Base-by-base conservation (phyloP, 2,113 vertebrate genomes). In the Cebus imitator region DNA sequence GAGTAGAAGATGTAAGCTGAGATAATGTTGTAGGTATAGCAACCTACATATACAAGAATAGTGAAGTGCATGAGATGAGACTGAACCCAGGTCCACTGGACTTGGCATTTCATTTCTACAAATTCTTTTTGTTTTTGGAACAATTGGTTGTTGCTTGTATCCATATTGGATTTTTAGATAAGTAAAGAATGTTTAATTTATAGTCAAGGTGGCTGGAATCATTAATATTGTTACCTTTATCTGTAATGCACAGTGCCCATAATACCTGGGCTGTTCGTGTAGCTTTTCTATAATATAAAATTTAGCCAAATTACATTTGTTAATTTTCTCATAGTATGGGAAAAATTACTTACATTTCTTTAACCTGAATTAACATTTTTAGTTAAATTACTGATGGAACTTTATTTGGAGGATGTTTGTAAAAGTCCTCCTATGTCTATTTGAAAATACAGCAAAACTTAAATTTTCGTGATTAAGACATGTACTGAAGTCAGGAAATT, bases 181-280 rank as follows among this genome's bases (percentile, higher is more conserved):
- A 78, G 4, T 72, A 79, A 86, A 85, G 57, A 90, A 21, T 90
- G 45, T 79, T 87, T 90, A 55, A 94, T 68, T 76, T 90, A 73
- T 83, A 18, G 37, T 90, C 48, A 78, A 61, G 61, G 45, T 93
- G n/a, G 16, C 61, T 37, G 61, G 27, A 93, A 70, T 87, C 16
- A 30, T 70, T 95, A 66, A 80, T 86, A 27, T 79, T 73, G 58
- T 61, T 48, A 48, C 58, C 32, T 85, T 57, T 50, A 58, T 72
- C 48, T 86, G 3, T 86, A 70, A 58, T 58, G 57, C 23, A 50
- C 3, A 11, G 50, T 66, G 68, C 18, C 25, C 72, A 2, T 70
- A 85, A 79, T 70, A 57, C 48, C 87, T 85, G 61, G 48, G 40
- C 45, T 86, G 52, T 86, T 91, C 21, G 8, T 13, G 35, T 40